A percentile compares a stretch with the other conserved stretches of the same genome.
These are phyloP conservation scores for Anguilla marmorata DNA, from an alignment of 2,797 vertebrate species.

Conservation along the genomic window DNA sequence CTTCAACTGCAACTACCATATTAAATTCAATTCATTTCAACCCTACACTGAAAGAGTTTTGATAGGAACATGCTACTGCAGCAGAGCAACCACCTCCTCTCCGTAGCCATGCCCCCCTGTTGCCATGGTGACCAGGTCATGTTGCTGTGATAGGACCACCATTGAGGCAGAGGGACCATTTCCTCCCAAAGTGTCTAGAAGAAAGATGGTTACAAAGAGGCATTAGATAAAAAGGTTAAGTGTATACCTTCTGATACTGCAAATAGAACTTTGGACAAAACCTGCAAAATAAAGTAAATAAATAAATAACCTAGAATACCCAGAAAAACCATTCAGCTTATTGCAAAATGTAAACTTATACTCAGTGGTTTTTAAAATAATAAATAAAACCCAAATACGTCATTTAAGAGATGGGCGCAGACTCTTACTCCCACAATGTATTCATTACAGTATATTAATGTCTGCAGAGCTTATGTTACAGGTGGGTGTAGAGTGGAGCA, in stretches of 20 bases:
- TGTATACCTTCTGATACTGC: background rate
- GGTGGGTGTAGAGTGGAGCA: constrained; percentile 16
- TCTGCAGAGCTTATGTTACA: constrained; percentile 32
- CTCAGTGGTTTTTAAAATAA: background rate
- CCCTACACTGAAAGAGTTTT: background rate
- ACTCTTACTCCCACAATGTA: constrained; percentile 20
- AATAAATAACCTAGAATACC: background rate
- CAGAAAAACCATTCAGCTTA: background rate
- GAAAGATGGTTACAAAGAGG: constrained; percentile 10
- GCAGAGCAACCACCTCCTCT: constrained; percentile 55
- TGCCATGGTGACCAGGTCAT: constrained; percentile 62
- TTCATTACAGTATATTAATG: background rate
- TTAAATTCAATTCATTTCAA: constrained; percentile 18
- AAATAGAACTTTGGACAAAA: background rate
- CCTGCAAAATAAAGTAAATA: background rate
- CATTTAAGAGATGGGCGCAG: background rate
- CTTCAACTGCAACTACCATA: background rate
- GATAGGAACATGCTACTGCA: constrained; percentile 46
- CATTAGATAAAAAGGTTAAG: background rate
- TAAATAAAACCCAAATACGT: background rate
- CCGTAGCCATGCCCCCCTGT: constrained; percentile 60
- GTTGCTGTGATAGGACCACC: constrained; percentile 55
- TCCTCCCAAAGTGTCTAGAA: constrained; percentile 31
- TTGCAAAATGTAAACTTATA: background rate
- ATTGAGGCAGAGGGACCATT: constrained; percentile 63